A percentile compares a stretch with the other conserved stretches of the same genome.
phyloP scores from a whole-genome alignment of 2,888 invertebrate genomes.

The Lycia hirtaria region DNA sequence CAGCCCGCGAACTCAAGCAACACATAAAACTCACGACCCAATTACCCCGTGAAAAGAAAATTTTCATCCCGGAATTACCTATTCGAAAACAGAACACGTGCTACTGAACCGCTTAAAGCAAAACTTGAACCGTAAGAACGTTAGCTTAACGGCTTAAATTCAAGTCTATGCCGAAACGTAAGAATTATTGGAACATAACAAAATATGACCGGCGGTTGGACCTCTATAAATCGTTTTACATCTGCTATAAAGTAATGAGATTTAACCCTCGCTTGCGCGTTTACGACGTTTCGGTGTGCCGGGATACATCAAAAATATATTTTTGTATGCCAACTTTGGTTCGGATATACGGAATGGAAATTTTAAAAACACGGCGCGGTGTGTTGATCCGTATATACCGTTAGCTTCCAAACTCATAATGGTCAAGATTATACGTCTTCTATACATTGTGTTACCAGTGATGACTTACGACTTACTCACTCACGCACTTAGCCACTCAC shows the following conservation, averaged over 20 bases:
- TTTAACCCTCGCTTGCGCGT: slow-evolving; percentile 78
- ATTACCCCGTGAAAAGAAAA: slow-evolving; percentile 59
- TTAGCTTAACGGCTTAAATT: slow-evolving; percentile 44
- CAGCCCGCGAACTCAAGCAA: slow-evolving; percentile 54
- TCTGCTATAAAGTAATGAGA: slow-evolving; percentile 83
- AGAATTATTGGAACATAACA: slow-evolving; percentile 80
- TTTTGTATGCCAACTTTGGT: slow-evolving; percentile 50
- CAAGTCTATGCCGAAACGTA: slow-evolving; percentile 50
- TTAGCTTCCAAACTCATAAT: too few relatives aligned
- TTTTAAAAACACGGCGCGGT: too few relatives aligned
- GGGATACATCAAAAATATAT: slow-evolving; percentile 71
- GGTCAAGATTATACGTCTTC: too few relatives aligned
- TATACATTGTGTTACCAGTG: too few relatives aligned
- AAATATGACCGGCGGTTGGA: slow-evolving; percentile 72
- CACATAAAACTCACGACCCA: slow-evolving; percentile 60
- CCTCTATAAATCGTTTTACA: slow-evolving; percentile 80
- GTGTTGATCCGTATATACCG: too few relatives aligned
- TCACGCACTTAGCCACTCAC: too few relatives aligned
- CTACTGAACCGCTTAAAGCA: slow-evolving; percentile 51
- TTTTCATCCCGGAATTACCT: slow-evolving; percentile 57
- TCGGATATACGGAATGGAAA: slow-evolving; percentile 35
- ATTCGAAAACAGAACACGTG: slow-evolving; percentile 57
- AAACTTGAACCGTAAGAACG: slow-evolving; percentile 47
- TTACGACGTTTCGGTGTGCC: slow-evolving; percentile 69
- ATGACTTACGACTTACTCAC: too few relatives aligned